Conservation (phyloP, 1,140 invertebrate species). For the Delia radicum region DNA sequence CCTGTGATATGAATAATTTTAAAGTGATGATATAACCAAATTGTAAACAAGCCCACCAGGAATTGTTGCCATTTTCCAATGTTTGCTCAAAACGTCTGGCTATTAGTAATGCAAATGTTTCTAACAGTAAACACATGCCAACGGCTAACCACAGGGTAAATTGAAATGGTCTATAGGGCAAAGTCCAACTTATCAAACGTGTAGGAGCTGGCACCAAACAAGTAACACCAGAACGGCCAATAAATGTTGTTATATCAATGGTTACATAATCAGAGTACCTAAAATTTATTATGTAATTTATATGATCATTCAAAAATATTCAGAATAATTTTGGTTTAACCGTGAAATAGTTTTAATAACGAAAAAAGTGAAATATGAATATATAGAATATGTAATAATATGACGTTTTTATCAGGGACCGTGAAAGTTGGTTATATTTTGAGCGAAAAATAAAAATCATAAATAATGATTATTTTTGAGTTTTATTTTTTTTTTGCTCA, state of each 20-base stretch:
- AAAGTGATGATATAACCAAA: constrained; percentile 41
- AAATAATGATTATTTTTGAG: no score
- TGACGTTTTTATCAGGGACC: no score
- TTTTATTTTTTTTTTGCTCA: no score
- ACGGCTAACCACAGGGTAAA: constrained; percentile 40
- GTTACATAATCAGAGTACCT: constrained; percentile 19
- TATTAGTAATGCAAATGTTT: constrained; percentile 33
- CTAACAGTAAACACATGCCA: constrained; percentile 34
- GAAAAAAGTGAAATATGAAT: no score
- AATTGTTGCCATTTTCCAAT: not conserved
- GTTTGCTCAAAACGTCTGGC: constrained; percentile 26
- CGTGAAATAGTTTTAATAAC: no score
- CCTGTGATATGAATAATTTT: constrained; percentile 46
- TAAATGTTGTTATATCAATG: constrained; percentile 41
- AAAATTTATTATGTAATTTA: no score
- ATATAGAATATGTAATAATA: no score
- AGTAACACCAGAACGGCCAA: constrained; percentile 45
- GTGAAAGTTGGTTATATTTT: no score
- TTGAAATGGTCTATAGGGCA: constrained; percentile 45
- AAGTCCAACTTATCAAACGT: constrained; percentile 41
- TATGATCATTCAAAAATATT: no score
- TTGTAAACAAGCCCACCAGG: constrained; percentile 31
- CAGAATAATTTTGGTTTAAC: no score
- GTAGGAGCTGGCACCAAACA: constrained; percentile 43
- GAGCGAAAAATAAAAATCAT: no score